These are phyloP conservation scores for Eriosoma lanigerum DNA, from an alignment of 1,140 invertebrate genomes.

Conservation along the genomic window DNA sequence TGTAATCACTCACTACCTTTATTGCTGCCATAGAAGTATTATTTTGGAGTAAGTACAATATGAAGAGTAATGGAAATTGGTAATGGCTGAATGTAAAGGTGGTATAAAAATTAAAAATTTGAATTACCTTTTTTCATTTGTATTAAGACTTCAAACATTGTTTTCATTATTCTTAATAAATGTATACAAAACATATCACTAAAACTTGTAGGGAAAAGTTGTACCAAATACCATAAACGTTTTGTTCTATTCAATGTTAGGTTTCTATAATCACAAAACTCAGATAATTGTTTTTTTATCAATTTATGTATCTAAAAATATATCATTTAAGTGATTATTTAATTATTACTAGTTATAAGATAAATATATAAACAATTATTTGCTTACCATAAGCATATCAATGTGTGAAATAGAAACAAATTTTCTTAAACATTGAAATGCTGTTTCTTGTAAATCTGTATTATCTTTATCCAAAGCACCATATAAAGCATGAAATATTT, in stretches of 20 bases:
- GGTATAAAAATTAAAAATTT: background rate
- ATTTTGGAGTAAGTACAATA: too few species aligned
- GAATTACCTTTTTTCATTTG: constrained; percentile 66
- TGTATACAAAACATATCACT: constrained; percentile 95
- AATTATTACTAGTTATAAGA: too few species aligned
- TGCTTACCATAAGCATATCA: constrained; percentile 72
- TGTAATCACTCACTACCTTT: too few species aligned
- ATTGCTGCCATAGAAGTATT: too few species aligned
- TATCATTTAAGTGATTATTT: too few species aligned
- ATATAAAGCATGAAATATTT: constrained; percentile 88
- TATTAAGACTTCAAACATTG: constrained; percentile 81
- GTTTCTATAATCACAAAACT: constrained; percentile 82
- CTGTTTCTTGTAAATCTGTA: constrained; percentile 85
- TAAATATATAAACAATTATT: background rate
- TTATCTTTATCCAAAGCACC: constrained; percentile 85
- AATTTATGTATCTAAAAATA: constrained; percentile 69
- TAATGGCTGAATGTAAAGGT: too few species aligned
- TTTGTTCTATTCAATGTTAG: constrained; percentile 84
- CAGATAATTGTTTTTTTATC: constrained; percentile 79
- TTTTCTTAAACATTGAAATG: constrained; percentile 93
- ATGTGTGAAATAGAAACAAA: constrained; percentile 80
- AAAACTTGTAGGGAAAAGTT: constrained; percentile 92
- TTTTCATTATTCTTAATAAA: constrained; percentile 79
- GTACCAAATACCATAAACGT: constrained; percentile 85
- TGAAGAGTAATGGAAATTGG: too few species aligned